A percentile compares a stretch with the other conserved stretches of the same genome.
Evolutionary conservation across 2,113 vertebrate genomes (phyloP).

Genomic region (Excalfactoria chinensis): DNA sequence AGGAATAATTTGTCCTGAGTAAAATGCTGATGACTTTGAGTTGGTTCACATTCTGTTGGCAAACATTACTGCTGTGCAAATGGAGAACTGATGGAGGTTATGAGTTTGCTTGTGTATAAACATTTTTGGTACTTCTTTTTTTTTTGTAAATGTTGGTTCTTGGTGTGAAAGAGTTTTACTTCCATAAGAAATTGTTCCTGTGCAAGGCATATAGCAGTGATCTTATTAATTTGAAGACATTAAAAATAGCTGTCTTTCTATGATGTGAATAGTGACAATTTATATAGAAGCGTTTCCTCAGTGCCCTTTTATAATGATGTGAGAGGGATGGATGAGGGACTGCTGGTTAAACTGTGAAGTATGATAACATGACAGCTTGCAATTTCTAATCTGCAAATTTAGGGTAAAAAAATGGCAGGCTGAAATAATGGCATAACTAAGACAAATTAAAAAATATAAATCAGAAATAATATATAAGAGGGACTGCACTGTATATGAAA

Average conservation of each 20-base stretch:
- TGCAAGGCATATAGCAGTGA: background rate
- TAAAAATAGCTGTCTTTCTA: background rate
- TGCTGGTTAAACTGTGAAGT: background rate
- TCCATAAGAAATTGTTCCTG: background rate
- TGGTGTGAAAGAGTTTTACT: background rate
- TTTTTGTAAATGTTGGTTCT: background rate
- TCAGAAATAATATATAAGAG: background rate
- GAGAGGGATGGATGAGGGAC: background rate
- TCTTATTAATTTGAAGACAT: background rate
- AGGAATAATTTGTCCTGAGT: background rate
- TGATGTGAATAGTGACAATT: background rate
- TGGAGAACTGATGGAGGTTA: accelerated
- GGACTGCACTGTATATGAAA: background rate
- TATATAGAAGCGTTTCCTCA: background rate
- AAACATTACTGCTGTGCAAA: background rate
- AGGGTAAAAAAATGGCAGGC: background rate
- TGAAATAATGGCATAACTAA: background rate
- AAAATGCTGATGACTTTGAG: background rate
- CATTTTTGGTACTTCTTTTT: background rate
- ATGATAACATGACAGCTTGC: background rate
- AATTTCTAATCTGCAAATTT: background rate
- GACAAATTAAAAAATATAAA: background rate
- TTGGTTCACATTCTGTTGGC: background rate
- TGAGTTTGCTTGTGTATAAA: background rate
- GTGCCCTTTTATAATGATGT: background rate